These are phyloP conservation scores for Callopanchax toddi DNA, from an alignment of 2,113 vertebrate species.

Conservation along the genomic window DNA sequence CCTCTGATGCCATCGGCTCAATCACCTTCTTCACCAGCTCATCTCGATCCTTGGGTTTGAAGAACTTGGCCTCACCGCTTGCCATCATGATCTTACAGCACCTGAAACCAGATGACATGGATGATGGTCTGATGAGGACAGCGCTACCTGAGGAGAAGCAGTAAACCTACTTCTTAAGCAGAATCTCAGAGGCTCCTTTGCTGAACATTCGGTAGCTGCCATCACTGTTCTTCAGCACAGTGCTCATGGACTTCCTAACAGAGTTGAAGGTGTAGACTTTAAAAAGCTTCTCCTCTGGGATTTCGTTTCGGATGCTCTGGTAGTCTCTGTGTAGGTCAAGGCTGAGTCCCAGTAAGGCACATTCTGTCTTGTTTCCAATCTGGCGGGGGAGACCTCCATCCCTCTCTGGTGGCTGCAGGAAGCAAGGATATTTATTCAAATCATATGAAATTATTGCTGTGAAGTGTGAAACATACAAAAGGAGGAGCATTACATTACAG, in stretches of 20 bases:
- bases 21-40: slow-evolving; percentile 91
- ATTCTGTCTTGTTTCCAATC: slow-evolving; percentile 99
- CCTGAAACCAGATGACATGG: slow-evolving; percentile 69
- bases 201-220: slow-evolving; percentile 96
- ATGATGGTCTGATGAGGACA: neutral
- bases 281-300: slow-evolving; percentile 93
- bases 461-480: no score
- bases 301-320: slow-evolving; percentile 90
- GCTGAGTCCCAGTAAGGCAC: slow-evolving; percentile 95
- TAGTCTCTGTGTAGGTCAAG: slow-evolving; percentile 91
- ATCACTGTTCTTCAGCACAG: slow-evolving; percentile 91
- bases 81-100: slow-evolving; percentile 90
- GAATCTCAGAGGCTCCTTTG: slow-evolving; percentile 98
- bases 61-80: slow-evolving; percentile 86
- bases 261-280: slow-evolving; percentile 99
- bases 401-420: slow-evolving; percentile 89
- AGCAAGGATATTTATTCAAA: neutral
- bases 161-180: slow-evolving; percentile 93
- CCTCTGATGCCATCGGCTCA: slow-evolving; percentile 97
- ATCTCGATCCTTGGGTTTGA: slow-evolving; percentile 89
- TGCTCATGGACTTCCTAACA: slow-evolving; percentile 98
- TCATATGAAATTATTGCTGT: neutral
- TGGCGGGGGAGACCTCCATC: slow-evolving; percentile 96
- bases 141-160: neutral
- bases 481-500: no score